A percentile compares a stretch with the other conserved stretches of the same genome.
Evolutionary conservation across 2,113 vertebrate genomes (phyloP).

Genomic region (Callaeas wilsoni): DNA sequence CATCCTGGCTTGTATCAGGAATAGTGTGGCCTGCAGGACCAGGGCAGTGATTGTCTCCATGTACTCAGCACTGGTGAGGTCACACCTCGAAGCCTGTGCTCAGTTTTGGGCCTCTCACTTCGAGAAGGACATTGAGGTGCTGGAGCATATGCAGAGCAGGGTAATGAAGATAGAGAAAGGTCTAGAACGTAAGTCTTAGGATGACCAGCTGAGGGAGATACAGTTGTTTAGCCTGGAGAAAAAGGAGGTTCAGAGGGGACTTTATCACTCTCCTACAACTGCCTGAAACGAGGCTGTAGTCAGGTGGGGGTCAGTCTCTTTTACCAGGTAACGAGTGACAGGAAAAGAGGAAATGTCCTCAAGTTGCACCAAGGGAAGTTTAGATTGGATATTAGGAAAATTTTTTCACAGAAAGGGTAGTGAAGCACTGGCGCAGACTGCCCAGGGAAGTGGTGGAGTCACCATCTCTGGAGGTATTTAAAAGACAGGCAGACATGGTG

Average conservation of each 20-base stretch:
- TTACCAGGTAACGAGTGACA: background rate
- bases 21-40: background rate
- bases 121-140: background rate
- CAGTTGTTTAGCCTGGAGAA: background rate
- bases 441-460: background rate
- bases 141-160: fast-evolving
- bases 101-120: background rate
- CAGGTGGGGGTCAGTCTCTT: background rate
- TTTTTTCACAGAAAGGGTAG: fast-evolving
- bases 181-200: background rate
- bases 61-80: background rate
- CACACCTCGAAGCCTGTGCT: background rate
- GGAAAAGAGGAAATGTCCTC: background rate
- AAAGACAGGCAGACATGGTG: fast-evolving
- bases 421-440: background rate
- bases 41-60: fast-evolving
- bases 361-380: background rate
- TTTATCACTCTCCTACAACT: background rate
- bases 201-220: background rate
- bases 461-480: background rate
- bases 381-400: background rate
- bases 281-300: background rate
- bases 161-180: background rate
- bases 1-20: background rate
- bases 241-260: background rate